A percentile compares a stretch with the other conserved stretches of the same genome.
phyloP scores from a whole-genome alignment of 1,140 invertebrate species.

The Sitodiplosis mosellana region DNA sequence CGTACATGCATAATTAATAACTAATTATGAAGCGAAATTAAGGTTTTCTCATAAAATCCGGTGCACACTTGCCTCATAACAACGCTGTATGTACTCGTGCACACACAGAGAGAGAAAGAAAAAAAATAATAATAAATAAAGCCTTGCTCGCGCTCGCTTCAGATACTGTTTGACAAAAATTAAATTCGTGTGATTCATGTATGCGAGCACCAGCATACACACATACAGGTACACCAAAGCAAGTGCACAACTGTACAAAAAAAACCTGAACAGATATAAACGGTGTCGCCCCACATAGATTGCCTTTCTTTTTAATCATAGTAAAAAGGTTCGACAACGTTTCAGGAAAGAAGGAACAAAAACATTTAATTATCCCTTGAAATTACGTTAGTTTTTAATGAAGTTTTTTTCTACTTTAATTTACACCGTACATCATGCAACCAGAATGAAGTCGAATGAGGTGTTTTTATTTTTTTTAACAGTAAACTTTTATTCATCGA shows the following conservation, averaged over 20 bases:
- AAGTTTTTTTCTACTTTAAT: too few relatives aligned
- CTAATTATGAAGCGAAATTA: conserved; percentile 5
- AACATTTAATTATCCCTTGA: too few relatives aligned
- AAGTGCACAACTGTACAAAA: too few relatives aligned
- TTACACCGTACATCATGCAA: background rate
- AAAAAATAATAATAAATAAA: background rate
- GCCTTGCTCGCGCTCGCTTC: too few relatives aligned
- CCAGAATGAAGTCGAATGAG: background rate
- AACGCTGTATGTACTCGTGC: too few relatives aligned
- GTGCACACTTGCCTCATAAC: background rate
- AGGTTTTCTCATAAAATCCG: background rate
- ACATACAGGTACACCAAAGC: background rate
- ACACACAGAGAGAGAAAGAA: background rate
- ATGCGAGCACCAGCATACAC: background rate
- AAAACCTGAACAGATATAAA: background rate
- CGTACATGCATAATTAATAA: conserved; percentile 5
- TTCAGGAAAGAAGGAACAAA: background rate
- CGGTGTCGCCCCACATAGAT: too few relatives aligned
- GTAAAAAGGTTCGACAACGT: background rate
- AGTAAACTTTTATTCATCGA: background rate
- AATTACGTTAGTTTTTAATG: too few relatives aligned
- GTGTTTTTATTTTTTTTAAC: background rate
- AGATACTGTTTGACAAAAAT: background rate
- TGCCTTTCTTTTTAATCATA: too few relatives aligned
- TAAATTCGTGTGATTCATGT: background rate